Evolutionary conservation across 2,888 invertebrate genomes (phyloP), one percentile per base, ranked within the genome.

Genomic region (Amorpha juglandis): DNA sequence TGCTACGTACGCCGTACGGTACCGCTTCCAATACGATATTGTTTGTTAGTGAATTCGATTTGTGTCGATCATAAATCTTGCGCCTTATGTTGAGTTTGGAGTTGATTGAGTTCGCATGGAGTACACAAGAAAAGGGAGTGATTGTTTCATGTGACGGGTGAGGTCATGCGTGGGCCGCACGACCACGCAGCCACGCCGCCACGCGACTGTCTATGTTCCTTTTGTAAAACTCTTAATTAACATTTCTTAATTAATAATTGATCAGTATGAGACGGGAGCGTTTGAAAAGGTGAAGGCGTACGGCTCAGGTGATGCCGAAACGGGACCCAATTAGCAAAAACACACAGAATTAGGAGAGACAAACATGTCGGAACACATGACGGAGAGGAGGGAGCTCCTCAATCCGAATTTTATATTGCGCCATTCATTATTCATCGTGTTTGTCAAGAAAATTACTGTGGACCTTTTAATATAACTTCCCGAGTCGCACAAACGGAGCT

Each of bases 51-150:
- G 88, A 92, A 92, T 91, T 92, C 92, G 91, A 93, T 92, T 92
- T 92, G 91, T 89, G 92, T 91, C 91, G 92, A 91, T 91, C 92
- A 92, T 92, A 92, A 92, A 92, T 92, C 92, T 92, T 91, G 92
- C 91, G 92, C 92, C 92, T 91, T 92, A 88, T 92, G 92, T 90
- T 87, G 88, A 90, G 86, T 87, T 90, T 86, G 84, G 86, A 88
- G 84, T 86, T 90, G 91, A 92, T 92, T 91, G 91, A 92, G 90
- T 90, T 87, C 87, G 80, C 78, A 80, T 78, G 78, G 78, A 80
- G 83, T 80, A 79, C 80, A 80, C 78, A 86, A 86, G 85, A 81
- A 70, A 70, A 65, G 69, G 70, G 71, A 69, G 70, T 64, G 70
- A 68, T 69, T 70, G 69, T 52, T 66, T 67, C 64, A 63, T 63